Conservation (phyloP, 2,113 vertebrate genomes). For the Brachionichthys hirsutus region DNA sequence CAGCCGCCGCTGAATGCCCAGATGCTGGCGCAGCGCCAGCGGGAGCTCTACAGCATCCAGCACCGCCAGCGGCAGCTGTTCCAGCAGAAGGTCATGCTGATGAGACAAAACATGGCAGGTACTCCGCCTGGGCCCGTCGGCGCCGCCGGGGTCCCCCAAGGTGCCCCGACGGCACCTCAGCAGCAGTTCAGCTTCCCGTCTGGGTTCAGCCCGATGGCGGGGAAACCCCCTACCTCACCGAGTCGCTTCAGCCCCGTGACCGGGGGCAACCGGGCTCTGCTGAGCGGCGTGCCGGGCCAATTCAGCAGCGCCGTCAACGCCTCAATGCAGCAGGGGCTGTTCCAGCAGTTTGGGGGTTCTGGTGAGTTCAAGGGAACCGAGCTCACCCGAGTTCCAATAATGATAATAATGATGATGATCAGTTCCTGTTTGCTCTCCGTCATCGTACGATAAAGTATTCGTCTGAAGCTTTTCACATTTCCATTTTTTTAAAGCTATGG, state of each 20-base stretch:
- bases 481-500: slow-evolving; percentile 74
- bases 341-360: slow-evolving; percentile 86
- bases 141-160: slow-evolving; percentile 77
- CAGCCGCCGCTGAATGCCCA: slow-evolving; percentile 93
- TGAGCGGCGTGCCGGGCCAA: slow-evolving; percentile 84
- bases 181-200: slow-evolving; percentile 84
- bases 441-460: background rate
- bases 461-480: background rate
- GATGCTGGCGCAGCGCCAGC: slow-evolving; percentile 93
- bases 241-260: slow-evolving; percentile 84
- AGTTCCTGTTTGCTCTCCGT: no score
- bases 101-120: slow-evolving; percentile 85
- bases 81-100: slow-evolving; percentile 91
- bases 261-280: slow-evolving; percentile 80
- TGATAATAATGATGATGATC: no score
- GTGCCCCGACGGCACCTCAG: slow-evolving; percentile 69
- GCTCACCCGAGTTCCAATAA: background rate
- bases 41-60: slow-evolving; percentile 92
- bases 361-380: slow-evolving; percentile 70
- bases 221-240: slow-evolving; percentile 85
- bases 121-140: slow-evolving; percentile 76
- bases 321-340: slow-evolving; percentile 87
- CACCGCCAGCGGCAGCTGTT: slow-evolving; percentile 92
- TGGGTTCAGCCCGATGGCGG: slow-evolving; percentile 82
- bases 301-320: slow-evolving; percentile 80